These are phyloP conservation scores for Cathartes aura DNA, from an alignment of 2,113 vertebrate species.

Conservation along the genomic window DNA sequence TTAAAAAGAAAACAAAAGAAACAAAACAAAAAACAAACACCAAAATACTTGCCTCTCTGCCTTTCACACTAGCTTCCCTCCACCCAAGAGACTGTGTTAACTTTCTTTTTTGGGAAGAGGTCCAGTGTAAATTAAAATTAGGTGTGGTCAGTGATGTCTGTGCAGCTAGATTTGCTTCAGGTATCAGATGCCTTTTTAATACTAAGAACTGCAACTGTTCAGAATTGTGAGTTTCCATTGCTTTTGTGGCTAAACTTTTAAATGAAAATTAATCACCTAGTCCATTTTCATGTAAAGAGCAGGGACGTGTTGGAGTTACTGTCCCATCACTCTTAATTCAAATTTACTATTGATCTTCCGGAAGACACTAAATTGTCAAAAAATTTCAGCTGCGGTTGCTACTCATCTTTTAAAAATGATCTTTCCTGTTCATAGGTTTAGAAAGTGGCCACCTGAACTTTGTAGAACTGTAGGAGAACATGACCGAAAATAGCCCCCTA, in stretches of 20 bases:
- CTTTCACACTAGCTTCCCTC: slow-evolving; percentile 29
- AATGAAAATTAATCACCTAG: not conserved
- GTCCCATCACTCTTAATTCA: not conserved
- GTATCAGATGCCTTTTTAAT: slow-evolving; percentile 28
- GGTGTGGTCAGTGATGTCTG: slow-evolving; percentile 26
- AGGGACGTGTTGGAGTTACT: not conserved
- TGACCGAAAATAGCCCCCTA: not conserved
- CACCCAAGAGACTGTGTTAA: not conserved
- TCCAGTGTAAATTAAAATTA: not conserved
- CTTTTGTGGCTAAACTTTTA: slow-evolving; percentile 31
- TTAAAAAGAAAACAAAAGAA: slow-evolving; percentile 14
- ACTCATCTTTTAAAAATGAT: not conserved
- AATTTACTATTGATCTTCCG: not conserved
- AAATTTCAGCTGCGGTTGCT: not conserved
- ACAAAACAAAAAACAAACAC: not conserved
- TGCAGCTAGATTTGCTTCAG: slow-evolving; percentile 46
- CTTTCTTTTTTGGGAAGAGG: slow-evolving; percentile 30
- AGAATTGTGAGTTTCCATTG: slow-evolving; percentile 5
- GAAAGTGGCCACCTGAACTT: not conserved
- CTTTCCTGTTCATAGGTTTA: not conserved
- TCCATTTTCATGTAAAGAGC: not conserved
- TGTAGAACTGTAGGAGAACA: not conserved
- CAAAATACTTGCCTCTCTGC: slow-evolving; percentile 46
- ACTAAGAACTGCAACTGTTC: not conserved
- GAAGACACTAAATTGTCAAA: not conserved